A percentile compares a stretch with the other conserved stretches of the same genome.
phyloP scores from a whole-genome alignment of 1,140 invertebrate species.

The Ectropis grisescens region DNA sequence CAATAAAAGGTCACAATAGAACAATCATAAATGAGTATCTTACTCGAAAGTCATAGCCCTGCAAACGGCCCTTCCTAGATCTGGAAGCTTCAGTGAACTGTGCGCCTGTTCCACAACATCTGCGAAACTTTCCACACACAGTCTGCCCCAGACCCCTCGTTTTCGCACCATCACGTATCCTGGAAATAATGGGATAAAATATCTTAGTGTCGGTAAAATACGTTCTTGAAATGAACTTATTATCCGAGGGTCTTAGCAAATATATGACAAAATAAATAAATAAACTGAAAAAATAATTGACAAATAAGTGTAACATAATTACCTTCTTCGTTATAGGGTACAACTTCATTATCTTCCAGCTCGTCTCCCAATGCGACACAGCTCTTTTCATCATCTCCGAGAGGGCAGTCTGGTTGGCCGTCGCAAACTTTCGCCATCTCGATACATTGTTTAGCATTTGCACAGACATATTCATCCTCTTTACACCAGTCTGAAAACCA shows the following conservation, averaged over 20 bases:
- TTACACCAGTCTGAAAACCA: slow-evolving; percentile 80
- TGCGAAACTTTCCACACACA: slow-evolving; percentile 79
- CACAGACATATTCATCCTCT: slow-evolving; percentile 81
- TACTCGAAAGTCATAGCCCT: slow-evolving; percentile 83
- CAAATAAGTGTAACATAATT: too few relatives aligned
- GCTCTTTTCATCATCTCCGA: slow-evolving; percentile 85
- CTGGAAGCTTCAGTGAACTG: slow-evolving; percentile 74
- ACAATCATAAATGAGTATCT: slow-evolving; percentile 20
- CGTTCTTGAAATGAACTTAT: too few relatives aligned
- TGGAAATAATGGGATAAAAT: too few relatives aligned
- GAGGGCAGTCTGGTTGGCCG: slow-evolving; percentile 81
- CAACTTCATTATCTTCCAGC: slow-evolving; percentile 64
- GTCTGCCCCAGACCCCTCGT: slow-evolving; percentile 83
- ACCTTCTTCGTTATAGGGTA: slow-evolving; percentile 74
- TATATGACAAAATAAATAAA: too few relatives aligned
- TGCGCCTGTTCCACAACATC: slow-evolving; percentile 69
- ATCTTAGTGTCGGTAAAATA: too few relatives aligned
- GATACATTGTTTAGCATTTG: slow-evolving; percentile 78
- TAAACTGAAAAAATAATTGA: too few relatives aligned
- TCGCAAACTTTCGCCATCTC: slow-evolving; percentile 79
- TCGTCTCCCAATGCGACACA: slow-evolving; percentile 73
- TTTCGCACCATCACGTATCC: slow-evolving; percentile 82
- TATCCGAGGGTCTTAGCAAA: too few relatives aligned
- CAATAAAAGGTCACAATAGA: too few relatives aligned
- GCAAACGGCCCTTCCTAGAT: slow-evolving; percentile 83